Conservation (phyloP, 1,140 invertebrate species). For the Triops longicaudatus region DNA sequence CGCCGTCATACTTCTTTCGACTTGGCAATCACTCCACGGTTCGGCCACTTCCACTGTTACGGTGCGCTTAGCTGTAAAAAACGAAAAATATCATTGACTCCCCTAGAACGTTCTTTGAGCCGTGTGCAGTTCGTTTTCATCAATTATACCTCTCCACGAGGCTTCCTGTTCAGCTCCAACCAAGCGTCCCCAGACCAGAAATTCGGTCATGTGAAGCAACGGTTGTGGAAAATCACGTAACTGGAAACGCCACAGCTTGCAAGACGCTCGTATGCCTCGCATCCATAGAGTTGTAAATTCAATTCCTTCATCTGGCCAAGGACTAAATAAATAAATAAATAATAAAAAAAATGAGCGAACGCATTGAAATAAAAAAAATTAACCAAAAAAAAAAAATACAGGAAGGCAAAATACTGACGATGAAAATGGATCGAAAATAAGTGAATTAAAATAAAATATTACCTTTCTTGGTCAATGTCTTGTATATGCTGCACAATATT, state of each 20-base stretch:
- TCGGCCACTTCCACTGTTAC: constrained; percentile 61
- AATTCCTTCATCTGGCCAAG: constrained; percentile 81
- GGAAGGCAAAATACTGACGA: background rate
- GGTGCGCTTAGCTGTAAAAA: constrained; percentile 53
- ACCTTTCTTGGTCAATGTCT: constrained; percentile 69
- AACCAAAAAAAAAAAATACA: constrained; percentile 13
- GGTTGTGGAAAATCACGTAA: constrained; percentile 95
- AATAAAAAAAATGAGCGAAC: constrained; percentile 2
- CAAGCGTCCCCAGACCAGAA: constrained; percentile 80
- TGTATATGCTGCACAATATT: constrained; percentile 63
- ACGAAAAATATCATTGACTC: constrained; percentile 16
- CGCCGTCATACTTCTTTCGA: constrained; percentile 74
- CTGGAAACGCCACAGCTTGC: constrained; percentile 74
- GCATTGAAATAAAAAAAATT: no score
- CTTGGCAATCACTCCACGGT: constrained; percentile 60
- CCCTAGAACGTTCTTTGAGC: background rate
- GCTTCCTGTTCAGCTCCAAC: constrained; percentile 82
- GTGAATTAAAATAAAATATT: constrained; percentile 9
- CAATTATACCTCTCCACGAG: constrained; percentile 56
- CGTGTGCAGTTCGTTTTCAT: background rate
- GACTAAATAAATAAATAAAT: constrained; percentile 44
- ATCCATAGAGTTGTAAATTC: constrained; percentile 92
- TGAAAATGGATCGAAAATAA: background rate
- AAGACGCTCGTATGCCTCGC: constrained; percentile 67
- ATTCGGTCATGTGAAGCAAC: constrained; percentile 67